Percentiles rank a stretch among this genome's conserved stretches.
These are phyloP conservation scores for Dipodomys merriami DNA, from an alignment of 2,113 vertebrate genomes.

Conservation along the genomic window DNA sequence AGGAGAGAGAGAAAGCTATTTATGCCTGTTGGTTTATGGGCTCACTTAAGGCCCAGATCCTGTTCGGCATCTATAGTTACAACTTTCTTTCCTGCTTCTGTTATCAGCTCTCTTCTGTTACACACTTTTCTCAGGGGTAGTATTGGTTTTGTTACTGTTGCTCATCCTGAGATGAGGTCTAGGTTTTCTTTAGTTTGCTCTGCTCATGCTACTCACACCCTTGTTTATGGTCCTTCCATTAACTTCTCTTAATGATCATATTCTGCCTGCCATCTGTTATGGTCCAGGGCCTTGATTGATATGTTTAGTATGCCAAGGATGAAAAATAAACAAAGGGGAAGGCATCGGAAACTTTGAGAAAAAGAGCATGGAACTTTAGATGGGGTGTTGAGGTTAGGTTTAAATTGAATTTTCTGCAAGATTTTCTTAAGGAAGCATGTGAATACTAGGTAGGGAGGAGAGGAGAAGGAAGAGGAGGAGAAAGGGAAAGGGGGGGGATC, in stretches of 20 bases:
- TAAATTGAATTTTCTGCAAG: slow-evolving; percentile 5
- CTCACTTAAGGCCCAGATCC: rapidly evolving
- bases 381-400: not conserved
- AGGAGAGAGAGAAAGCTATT: not conserved
- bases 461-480: rapidly evolving
- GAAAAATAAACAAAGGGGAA: not conserved
- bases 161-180: not conserved
- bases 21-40: not conserved
- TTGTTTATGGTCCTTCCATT: not conserved
- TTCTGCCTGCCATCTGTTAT: not conserved
- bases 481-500: not conserved
- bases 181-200: not conserved
- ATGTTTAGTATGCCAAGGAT: not conserved
- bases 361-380: not conserved
- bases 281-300: slow-evolving; percentile 12
- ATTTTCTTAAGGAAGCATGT: not conserved
- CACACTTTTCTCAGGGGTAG: not conserved
- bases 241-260: not conserved
- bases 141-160: not conserved
- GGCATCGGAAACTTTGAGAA: not conserved
- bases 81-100: not conserved
- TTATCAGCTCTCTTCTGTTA: not conserved
- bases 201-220: not conserved
- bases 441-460: not conserved
- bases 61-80: not conserved